phyloP scores from a whole-genome alignment of 2,797 vertebrate genomes.

The Enteromius paludinosus region DNA sequence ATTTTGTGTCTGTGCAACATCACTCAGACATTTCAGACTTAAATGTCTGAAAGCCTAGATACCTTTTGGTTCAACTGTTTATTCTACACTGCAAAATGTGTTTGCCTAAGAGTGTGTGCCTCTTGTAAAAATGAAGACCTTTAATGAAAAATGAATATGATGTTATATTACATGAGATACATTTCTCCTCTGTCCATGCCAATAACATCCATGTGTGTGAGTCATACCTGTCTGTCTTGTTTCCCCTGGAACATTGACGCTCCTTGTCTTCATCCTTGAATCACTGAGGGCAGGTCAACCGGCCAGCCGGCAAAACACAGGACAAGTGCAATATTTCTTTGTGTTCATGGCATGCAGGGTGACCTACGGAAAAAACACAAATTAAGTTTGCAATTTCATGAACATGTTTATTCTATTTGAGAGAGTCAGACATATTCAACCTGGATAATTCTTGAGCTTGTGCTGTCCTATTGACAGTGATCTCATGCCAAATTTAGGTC shows the following conservation, averaged over 20 bases:
- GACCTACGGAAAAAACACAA: not conserved
- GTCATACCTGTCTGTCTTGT: conserved; percentile 32
- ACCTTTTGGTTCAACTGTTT: not conserved
- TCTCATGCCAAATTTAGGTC: not conserved
- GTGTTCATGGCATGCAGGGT: not conserved
- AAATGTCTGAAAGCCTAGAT: not conserved
- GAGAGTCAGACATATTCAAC: not conserved
- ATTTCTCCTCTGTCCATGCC: conserved; percentile 21
- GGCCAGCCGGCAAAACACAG: conserved; percentile 2
- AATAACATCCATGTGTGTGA: conserved; percentile 46
- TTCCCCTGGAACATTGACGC: conserved; percentile 30
- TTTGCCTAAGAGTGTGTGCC: not conserved
- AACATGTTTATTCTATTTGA: conserved; percentile 12
- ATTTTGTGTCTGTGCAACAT: not conserved
- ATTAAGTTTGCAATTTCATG: conserved; percentile 22
- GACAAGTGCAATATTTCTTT: conserved; percentile 6
- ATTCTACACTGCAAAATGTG: not conserved
- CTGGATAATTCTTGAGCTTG: not conserved
- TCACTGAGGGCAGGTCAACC: conserved; percentile 22
- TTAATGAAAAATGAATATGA: conserved; percentile 34
- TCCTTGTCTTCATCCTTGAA: conserved; percentile 46
- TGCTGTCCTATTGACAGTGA: not conserved
- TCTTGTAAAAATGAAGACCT: conserved; percentile 21
- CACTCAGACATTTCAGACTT: not conserved
- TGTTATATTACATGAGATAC: conserved; percentile 9